Evolutionary conservation across 2,888 invertebrate species (phyloP).

Genomic region (Orthonychiurus folsomi): DNA sequence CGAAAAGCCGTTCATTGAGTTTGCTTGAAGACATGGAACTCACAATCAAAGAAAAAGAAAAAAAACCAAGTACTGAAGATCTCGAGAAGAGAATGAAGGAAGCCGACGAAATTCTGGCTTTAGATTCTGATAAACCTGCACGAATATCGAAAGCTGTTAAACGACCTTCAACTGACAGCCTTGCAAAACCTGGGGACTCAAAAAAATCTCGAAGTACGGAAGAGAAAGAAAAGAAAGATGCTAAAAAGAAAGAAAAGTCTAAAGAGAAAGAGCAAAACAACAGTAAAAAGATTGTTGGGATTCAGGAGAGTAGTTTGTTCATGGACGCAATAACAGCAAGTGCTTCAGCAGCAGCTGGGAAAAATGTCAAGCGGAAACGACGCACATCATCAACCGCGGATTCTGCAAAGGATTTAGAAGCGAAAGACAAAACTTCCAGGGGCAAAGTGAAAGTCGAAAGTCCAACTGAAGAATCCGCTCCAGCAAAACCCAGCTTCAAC

Average conservation of each 20-base stretch:
- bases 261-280: constrained; percentile 46
- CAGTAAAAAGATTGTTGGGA: constrained; percentile 40
- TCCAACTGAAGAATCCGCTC: constrained; percentile 5
- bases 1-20: constrained; percentile 30
- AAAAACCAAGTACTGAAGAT: constrained; percentile 19
- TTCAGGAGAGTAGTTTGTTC: constrained; percentile 82
- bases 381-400: constrained; percentile 52
- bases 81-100: constrained; percentile 17
- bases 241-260: constrained; percentile 44
- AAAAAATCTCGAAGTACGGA: constrained; percentile 16
- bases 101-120: constrained; percentile 7
- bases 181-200: constrained; percentile 13
- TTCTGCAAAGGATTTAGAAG: constrained; percentile 24
- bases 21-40: constrained; percentile 32
- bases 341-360: constrained; percentile 14
- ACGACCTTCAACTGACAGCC: constrained; percentile 30
- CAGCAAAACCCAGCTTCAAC: constrained; percentile 43
- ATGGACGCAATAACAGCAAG: constrained; percentile 80
- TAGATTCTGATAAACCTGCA: constrained; percentile 8
- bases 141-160: constrained; percentile 17
- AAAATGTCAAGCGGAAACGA: constrained; percentile 66
- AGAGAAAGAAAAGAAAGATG: constrained; percentile 29
- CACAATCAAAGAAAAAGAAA: constrained; percentile 21
- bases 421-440: constrained; percentile 9
- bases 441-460: constrained; percentile 7